A percentile compares a stretch with the other conserved stretches of the same genome.
Conservation (phyloP, 2,113 vertebrate species). For the Dromas ardeola region DNA sequence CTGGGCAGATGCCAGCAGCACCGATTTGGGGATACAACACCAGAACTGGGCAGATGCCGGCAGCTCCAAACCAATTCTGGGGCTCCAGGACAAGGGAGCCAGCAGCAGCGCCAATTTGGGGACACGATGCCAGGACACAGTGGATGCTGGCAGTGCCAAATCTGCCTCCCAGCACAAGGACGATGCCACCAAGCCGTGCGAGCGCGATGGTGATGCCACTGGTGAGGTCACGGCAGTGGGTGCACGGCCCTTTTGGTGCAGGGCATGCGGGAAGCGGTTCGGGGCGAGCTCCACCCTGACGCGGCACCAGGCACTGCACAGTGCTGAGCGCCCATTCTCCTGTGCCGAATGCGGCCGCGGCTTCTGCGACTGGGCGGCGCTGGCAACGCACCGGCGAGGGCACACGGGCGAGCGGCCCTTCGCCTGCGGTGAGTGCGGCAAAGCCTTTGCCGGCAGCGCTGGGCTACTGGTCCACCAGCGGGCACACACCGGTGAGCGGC, state of each 20-base stretch:
- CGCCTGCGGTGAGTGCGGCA: conserved; percentile 59
- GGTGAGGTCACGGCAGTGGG: not conserved
- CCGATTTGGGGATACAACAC: not conserved
- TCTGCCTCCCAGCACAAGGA: not conserved
- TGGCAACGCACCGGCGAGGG: not conserved
- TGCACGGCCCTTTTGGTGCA: not conserved
- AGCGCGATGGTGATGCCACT: not conserved
- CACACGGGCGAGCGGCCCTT: conserved; percentile 74
- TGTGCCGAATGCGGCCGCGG: not conserved
- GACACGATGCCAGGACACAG: not conserved
- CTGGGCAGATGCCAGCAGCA: not conserved
- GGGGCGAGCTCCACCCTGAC: not conserved
- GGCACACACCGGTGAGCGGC: conserved; percentile 73
- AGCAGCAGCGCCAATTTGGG: too few species aligned
- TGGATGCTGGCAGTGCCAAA: not conserved
- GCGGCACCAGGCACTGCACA: not conserved
- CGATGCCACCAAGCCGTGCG: not conserved
- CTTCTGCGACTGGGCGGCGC: not conserved
- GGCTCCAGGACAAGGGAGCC: not conserved
- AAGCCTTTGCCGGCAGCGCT: not conserved
- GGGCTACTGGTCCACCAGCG: not conserved
- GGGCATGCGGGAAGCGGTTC: not conserved
- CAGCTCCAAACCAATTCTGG: not conserved
- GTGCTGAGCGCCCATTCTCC: not conserved
- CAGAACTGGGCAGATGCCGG: not conserved